Conservation (phyloP, 2,113 vertebrate genomes). For the mouse (Mus musculus) region GRCm39 chr17:67068001-67068500, state of each 20-base stretch:
- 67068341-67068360: not conserved
- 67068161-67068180: not conserved
- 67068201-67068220: not conserved
- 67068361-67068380: not conserved
- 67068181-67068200: not conserved
- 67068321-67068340: not conserved
- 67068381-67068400: not conserved
- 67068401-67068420: not conserved
- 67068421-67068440: not conserved
- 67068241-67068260: not conserved
- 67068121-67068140: not conserved
- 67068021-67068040: not conserved
- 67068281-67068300: not conserved
- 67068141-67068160: not conserved
- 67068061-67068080: not conserved
- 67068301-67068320: not conserved
- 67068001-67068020: not conserved
- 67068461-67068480: not conserved
- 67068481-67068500: conserved; percentile 20
- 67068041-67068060: conserved; percentile 27
- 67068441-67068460: not conserved
- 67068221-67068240: not conserved
- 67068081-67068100: not conserved
- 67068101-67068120: not conserved
- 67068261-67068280: not conserved